Base-by-base conservation (phyloP, 2,113 vertebrate species). In the Pagrus major region DNA sequence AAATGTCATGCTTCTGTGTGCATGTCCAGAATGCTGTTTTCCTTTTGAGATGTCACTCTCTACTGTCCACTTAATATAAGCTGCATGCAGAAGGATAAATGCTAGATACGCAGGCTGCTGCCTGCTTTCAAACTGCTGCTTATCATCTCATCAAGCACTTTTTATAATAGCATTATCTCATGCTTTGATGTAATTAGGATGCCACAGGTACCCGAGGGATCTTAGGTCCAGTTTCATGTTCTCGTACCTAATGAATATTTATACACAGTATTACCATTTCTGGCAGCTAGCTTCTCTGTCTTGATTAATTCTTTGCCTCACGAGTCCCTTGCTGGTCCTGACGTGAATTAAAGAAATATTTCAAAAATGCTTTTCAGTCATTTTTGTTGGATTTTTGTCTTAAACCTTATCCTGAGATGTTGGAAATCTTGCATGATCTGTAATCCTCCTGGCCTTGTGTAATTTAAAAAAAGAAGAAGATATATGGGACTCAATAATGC, bases 221-320 rank as follows among this genome's bases (percentile, higher is more conserved):
- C 41, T 71, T 18, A 41, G 74, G 76, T 86, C 78, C 73, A 80
- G 75, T 78, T 83, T 60, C 69, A 67, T 82, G 66, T 83, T 60
- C 69, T 63, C 80, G 66, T 35, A 37, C 37, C 31, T 71, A 61
- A 87, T 91, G 68, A 91, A 91, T 89, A 91, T 91, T 76, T 55
- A 87, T 83, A 72, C 25, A 35, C 29, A 56, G 39, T 33, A 76
- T 81, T 86, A 72, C 14, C 81, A 83, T 73, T 76, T 80, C 75
- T 77, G 64, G 76, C 72, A 78, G 65, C 51, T 51, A 1, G 11
- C 23, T 70, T n/a, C 71, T 6, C 29, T 25, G 8, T 77, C 64
- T 35, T 85, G 83, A 85, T 71, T 74, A 71, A 78, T 77, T 80
- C 16, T 37, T 59, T 60, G 31, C 71, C 51, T 84, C 29, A 7